Evolutionary conservation across 2,888 invertebrate species (phyloP).

Genomic region (Lydus trimaculatus): DNA sequence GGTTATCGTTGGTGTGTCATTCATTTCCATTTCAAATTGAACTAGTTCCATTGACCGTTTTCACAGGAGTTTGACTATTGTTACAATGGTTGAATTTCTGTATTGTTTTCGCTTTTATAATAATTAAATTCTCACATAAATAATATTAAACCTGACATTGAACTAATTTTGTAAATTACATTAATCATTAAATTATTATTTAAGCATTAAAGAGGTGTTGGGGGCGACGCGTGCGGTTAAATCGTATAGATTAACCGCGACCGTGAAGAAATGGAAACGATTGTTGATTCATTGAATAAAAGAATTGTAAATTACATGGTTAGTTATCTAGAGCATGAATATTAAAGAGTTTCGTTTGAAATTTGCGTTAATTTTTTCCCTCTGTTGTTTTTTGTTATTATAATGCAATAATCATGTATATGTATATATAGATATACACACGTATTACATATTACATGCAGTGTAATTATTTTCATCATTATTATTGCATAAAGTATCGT

Average conservation of each 20-base stretch:
- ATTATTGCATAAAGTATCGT: not conserved
- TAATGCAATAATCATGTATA: not conserved
- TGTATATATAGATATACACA: no score
- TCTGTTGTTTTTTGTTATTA: not conserved
- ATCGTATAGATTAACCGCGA: slow-evolving; percentile 44
- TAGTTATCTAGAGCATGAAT: slow-evolving; percentile 50
- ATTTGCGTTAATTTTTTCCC: not conserved
- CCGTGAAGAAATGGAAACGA: slow-evolving; percentile 48
- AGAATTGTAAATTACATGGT: slow-evolving; percentile 43
- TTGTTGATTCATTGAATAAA: slow-evolving; percentile 44
- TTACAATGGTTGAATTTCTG: slow-evolving; percentile 30
- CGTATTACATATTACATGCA: no score
- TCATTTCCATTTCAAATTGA: not conserved
- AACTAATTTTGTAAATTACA: slow-evolving; percentile 52
- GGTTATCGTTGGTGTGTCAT: not conserved
- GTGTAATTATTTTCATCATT: no score
- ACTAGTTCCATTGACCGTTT: slow-evolving; percentile 13
- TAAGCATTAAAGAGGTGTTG: not conserved
- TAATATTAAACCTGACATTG: slow-evolving; percentile 54
- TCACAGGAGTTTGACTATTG: slow-evolving; percentile 28
- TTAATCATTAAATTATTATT: slow-evolving; percentile 26
- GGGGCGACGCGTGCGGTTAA: slow-evolving; percentile 45
- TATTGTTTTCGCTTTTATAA: slow-evolving; percentile 58
- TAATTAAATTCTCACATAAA: slow-evolving; percentile 57
- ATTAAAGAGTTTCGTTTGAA: slow-evolving; percentile 29